Evolutionary conservation across 2,888 invertebrate species (phyloP).

Genomic region (Nomada goodeniana): DNA sequence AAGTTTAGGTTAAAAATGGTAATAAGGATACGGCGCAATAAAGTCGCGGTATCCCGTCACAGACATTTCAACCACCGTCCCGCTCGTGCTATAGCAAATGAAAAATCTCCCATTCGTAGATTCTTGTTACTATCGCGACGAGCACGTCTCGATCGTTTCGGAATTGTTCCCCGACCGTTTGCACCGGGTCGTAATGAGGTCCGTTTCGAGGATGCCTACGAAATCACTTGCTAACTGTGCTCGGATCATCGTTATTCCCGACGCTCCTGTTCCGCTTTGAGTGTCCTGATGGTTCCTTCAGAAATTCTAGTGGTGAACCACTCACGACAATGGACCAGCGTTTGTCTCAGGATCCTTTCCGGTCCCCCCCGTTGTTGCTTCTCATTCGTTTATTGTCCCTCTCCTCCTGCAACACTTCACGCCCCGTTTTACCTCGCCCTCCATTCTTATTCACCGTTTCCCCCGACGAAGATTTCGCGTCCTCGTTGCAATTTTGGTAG

Average conservation of each 20-base stretch:
- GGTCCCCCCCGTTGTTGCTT: background rate
- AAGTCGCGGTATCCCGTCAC: background rate
- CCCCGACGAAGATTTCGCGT: background rate
- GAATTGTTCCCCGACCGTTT: conserved; percentile 18
- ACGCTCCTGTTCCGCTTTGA: conserved; percentile 13
- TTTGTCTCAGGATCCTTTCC: conserved; percentile 32
- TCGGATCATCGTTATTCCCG: conserved; percentile 50
- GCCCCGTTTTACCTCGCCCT: too few relatives aligned
- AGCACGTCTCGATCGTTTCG: conserved; percentile 26
- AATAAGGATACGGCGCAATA: background rate
- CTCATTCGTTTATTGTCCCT: conserved; percentile 15
- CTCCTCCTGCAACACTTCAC: background rate
- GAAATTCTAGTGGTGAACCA: conserved; percentile 47
- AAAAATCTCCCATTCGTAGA: background rate
- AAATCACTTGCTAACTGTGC: conserved; percentile 40
- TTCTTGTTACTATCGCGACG: conserved; percentile 15
- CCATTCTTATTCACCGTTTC: background rate
- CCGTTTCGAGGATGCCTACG: conserved; percentile 21
- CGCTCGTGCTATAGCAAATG: background rate
- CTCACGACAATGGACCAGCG: conserved; percentile 36
- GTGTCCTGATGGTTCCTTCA: conserved; percentile 20
- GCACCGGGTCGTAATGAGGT: conserved; percentile 33
- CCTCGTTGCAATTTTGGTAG: conserved; percentile 7
- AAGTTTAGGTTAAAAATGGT: background rate
- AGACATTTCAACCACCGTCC: background rate